Evolutionary conservation across 2,888 invertebrate genomes (phyloP).

Genomic region (Ornithoptera priamus): DNA sequence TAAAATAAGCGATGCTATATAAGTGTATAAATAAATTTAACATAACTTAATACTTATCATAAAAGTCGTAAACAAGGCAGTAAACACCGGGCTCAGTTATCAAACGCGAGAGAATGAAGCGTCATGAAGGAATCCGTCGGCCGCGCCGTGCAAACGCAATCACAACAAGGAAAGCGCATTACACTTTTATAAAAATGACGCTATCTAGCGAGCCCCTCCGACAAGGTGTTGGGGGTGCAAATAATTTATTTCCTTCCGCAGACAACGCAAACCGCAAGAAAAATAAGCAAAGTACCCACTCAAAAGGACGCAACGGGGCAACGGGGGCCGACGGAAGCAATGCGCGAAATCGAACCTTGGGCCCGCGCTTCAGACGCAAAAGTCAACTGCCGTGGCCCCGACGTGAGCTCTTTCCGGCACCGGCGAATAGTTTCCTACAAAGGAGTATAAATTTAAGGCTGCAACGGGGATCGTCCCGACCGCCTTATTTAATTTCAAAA

Average conservation of each 20-base stretch:
- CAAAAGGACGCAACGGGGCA: constrained; percentile 51
- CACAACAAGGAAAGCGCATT: constrained; percentile 72
- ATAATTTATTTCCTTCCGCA: constrained; percentile 73
- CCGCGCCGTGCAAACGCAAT: constrained; percentile 54
- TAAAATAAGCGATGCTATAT: too few species aligned
- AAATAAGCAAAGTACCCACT: constrained; percentile 77
- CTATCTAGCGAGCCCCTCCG: constrained; percentile 61
- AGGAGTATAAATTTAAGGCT: constrained; percentile 66
- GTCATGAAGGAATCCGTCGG: constrained; percentile 28
- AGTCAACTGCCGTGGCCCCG: constrained; percentile 49
- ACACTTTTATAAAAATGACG: constrained; percentile 78
- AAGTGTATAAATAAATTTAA: background rate
- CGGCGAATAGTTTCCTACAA: constrained; percentile 45
- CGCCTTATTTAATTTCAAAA: constrained; percentile 77
- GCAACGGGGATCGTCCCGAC: constrained; percentile 48
- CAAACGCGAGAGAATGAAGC: constrained; percentile 17
- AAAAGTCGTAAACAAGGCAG: constrained; percentile 33
- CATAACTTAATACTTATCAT: constrained; percentile 6
- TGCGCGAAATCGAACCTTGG: constrained; percentile 55
- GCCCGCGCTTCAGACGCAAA: constrained; percentile 51
- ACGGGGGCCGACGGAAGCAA: constrained; percentile 17
- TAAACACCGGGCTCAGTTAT: constrained; percentile 36
- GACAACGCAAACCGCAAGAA: constrained; percentile 74
- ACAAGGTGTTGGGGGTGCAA: constrained; percentile 74
- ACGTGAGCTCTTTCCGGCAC: constrained; percentile 51